Evolutionary conservation across 2,888 invertebrate genomes (phyloP).

Genomic region (Xestobium rufovillosum): DNA sequence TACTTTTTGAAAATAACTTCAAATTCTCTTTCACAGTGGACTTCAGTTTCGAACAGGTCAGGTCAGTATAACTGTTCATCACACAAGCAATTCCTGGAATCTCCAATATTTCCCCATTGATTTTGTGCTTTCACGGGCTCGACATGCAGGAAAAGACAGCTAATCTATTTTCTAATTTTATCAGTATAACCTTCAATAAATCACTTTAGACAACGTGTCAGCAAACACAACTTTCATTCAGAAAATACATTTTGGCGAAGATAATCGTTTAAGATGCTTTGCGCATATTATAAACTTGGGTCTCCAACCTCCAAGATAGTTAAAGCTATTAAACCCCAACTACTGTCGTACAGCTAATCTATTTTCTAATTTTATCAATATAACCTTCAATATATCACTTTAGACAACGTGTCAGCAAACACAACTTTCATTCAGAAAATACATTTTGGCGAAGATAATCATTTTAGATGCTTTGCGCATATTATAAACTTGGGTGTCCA

Average conservation of each 20-base stretch:
- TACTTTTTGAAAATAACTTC: conserved; percentile 8
- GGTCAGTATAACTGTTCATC: conserved; percentile 27
- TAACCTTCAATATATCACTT: conserved; percentile 22
- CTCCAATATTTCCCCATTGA: conserved; percentile 24
- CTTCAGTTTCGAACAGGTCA: conserved; percentile 22
- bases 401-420: conserved; percentile 26
- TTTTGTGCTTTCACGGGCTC: conserved; percentile 25
- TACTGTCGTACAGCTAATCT: conserved; percentile 20
- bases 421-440: conserved; percentile 22
- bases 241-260: conserved; percentile 16
- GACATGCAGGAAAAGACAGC: conserved; percentile 27
- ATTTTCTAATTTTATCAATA: conserved; percentile 19
- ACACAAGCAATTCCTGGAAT: conserved; percentile 23
- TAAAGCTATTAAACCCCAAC: no score
- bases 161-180: conserved; percentile 16
- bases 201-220: conserved; percentile 25
- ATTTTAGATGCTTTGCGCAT: no score
- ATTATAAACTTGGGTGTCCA: conserved; percentile 27
- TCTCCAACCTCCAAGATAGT: no score
- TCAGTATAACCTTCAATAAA: conserved; percentile 19
- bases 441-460: conserved; percentile 20
- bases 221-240: conserved; percentile 26
- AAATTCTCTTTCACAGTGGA: conserved; percentile 26
- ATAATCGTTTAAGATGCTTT: conserved; percentile 28
- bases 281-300: conserved; percentile 27